Evolutionary conservation across 2,797 vertebrate genomes (phyloP).

Genomic region (Etheostoma nigrum): DNA sequence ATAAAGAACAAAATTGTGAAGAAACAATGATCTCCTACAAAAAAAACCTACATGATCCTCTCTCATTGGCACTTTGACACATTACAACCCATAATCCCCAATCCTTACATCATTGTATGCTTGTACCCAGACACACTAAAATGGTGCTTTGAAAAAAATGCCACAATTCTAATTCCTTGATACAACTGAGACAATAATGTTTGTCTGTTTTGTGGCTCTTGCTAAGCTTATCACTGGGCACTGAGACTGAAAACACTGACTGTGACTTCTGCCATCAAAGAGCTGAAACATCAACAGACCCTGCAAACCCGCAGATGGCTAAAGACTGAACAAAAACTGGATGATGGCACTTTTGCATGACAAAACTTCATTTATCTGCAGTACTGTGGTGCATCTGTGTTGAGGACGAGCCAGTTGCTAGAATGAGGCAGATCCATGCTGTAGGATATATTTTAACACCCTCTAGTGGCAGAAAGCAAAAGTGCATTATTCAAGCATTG

Average conservation of each 20-base stretch:
- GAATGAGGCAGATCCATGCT: conserved; percentile 1
- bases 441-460: conserved; percentile 62
- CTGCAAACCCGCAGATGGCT: conserved; percentile 57
- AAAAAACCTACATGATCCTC: conserved; percentile 25
- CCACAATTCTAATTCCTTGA: conserved; percentile 67
- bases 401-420: neutral
- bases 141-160: conserved; percentile 61
- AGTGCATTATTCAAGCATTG: conserved; percentile 33
- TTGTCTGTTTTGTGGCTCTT: conserved; percentile 73
- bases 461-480: conserved; percentile 71
- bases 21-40: conserved; percentile 50
- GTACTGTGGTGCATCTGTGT: conserved; percentile 18
- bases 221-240: conserved; percentile 69
- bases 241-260: conserved; percentile 57
- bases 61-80: conserved; percentile 53
- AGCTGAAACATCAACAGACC: conserved; percentile 62
- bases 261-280: conserved; percentile 69
- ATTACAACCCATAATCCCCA: conserved; percentile 48
- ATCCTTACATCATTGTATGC: conserved; percentile 66
- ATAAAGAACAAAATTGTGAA: conserved; percentile 29
- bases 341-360: conserved; percentile 70
- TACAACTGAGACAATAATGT: conserved; percentile 72
- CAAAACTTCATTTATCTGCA: conserved; percentile 63
- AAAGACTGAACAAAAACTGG: conserved; percentile 56
- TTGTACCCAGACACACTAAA: conserved; percentile 44